Conservation (phyloP, 1,140 invertebrate species). For the Centruroides vittatus region DNA sequence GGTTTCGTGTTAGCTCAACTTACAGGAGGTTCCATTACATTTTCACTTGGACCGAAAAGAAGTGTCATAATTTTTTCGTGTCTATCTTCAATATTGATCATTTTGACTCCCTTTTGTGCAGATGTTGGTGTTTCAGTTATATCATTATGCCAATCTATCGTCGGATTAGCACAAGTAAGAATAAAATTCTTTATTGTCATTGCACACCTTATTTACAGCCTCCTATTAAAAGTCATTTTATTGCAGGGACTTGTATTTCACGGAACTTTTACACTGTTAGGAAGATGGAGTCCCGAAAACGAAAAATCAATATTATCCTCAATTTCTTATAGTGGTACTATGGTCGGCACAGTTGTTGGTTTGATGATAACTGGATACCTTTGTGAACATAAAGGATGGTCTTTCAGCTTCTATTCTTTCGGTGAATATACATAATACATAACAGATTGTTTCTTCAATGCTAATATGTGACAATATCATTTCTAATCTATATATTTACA, state of each 20-base stretch:
- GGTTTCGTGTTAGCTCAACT: slow-evolving; percentile 68
- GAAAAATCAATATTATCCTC: background rate
- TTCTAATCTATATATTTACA: slow-evolving; percentile 51
- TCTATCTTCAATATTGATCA: slow-evolving; percentile 60
- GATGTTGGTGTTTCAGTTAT: slow-evolving; percentile 25
- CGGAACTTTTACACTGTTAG: background rate
- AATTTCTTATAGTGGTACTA: background rate
- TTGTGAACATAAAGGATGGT: slow-evolving; percentile 11
- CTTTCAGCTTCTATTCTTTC: slow-evolving; percentile 14
- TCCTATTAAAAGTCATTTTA: background rate
- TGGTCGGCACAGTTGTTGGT: slow-evolving; percentile 2
- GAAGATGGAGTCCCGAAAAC: background rate
- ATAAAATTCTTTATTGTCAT: no score
- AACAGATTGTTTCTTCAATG: no score
- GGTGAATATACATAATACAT: background rate
- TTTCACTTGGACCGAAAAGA: slow-evolving; percentile 63
- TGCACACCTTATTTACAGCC: no score
- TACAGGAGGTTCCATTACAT: slow-evolving; percentile 59
- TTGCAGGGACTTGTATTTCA: background rate
- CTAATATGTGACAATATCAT: slow-evolving; percentile 36
- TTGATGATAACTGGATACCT: slow-evolving; percentile 12
- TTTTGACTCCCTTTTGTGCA: slow-evolving; percentile 55
- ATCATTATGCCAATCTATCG: slow-evolving; percentile 26
- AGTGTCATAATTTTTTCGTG: slow-evolving; percentile 68
- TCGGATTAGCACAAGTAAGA: slow-evolving; percentile 29